Evolutionary conservation across 2,113 vertebrate genomes (phyloP), one percentile per base, ranked within the genome.

Genomic region (Eudyptes chrysolophus): DNA sequence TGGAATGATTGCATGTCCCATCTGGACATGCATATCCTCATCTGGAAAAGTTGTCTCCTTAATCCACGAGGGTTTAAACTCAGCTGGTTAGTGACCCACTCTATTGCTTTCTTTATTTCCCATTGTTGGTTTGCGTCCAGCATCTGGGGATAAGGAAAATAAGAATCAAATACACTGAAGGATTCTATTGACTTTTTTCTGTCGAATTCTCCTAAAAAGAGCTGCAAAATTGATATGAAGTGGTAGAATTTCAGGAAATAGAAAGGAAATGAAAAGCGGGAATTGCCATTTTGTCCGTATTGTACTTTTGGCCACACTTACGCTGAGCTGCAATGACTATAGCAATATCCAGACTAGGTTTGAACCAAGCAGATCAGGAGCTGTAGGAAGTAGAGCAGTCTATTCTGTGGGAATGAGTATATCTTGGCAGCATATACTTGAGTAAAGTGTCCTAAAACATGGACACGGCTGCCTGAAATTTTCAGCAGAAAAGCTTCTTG

Each of bases 91-190:
- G 95, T 95, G 95, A 99, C 98, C 98, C 98, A 98, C 61, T 98
- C 80, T 94, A 98, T 96, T 10, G 98, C 98, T 97, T 99, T 97
- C 3, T 93, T 95, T 69, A 99, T 98, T 25, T 99, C 98, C 98
- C 98, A 98, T 62, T 98, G 96, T 97, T 99, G 98, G 95, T 99
- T 99, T 97, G 98, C 98, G 80, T 99, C 99, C 52, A 99, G 97
- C 98, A 99, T 99, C 99, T 99, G 61, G 87, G 83, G 69, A 48
- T 77, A 91, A 95, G 55, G 64, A 66, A 92, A 94, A 58, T 55
- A 90, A 54, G 44, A 77, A 84, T 68, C 30, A 58, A 52, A 89
- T 58, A 85, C 5, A 34, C 5, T 26, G 51, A 65, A 84, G 46
- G 22, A 90, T 78, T 84, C 57, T 54, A 52, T 58, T 64, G 29